These are phyloP conservation scores for Penelope pileata DNA, from an alignment of 2,113 vertebrate species.

Conservation along the genomic window DNA sequence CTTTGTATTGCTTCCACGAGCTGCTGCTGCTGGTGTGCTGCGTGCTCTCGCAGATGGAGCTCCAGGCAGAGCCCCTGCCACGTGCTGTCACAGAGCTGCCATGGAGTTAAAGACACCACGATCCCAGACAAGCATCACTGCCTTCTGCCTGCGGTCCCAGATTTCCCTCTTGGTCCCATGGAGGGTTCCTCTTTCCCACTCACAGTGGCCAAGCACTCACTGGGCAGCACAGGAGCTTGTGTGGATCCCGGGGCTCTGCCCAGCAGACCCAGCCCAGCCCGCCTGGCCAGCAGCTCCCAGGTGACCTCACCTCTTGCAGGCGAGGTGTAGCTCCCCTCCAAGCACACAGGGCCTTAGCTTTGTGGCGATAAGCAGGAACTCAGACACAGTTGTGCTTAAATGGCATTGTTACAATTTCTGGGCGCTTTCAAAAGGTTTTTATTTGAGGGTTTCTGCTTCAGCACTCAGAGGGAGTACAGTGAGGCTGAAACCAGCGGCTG, in stretches of 20 bases:
- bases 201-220: rapidly evolving
- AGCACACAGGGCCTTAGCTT: not conserved
- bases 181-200: not conserved
- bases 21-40: not conserved
- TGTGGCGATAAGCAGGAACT: not conserved
- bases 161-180: not conserved
- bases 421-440: not conserved
- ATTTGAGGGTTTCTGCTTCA: not conserved
- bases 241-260: not conserved
- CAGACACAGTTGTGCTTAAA: not conserved
- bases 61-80: not conserved
- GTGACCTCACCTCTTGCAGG: not conserved
- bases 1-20: not conserved
- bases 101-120: rapidly evolving
- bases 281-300: not conserved
- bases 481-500: not conserved
- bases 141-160: rapidly evolving
- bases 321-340: rapidly evolving
- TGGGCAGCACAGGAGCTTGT: not conserved
- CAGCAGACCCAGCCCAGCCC: too few species aligned
- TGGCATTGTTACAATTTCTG: not conserved
- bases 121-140: not conserved
- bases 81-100: not conserved
- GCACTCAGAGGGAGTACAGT: not conserved
- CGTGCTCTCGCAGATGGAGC: not conserved